These are phyloP conservation scores for Dermatemys mawii DNA, from an alignment of 2,113 vertebrate species.

Conservation along the genomic window DNA sequence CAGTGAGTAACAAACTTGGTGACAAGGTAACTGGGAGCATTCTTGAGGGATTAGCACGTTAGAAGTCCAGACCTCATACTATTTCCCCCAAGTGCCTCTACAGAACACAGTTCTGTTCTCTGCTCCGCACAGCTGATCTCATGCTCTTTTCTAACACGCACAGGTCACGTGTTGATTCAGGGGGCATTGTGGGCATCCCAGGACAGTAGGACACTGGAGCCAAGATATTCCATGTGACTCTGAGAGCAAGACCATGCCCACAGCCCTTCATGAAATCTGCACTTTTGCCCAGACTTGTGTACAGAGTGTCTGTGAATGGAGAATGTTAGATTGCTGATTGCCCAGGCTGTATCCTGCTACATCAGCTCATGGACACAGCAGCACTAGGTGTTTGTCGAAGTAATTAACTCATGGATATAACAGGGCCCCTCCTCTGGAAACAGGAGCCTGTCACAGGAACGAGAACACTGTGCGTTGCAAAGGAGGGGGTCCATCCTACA, in stretches of 20 bases:
- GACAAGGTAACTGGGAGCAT: background rate
- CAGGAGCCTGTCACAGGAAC: conserved; percentile 1
- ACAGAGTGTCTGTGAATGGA: background rate
- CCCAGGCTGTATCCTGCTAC: accelerated
- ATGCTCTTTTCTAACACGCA: conserved; percentile 3
- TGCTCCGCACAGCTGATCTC: background rate
- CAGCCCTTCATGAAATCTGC: background rate
- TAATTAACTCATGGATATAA: background rate
- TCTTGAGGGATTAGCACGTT: background rate
- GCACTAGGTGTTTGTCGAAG: accelerated
- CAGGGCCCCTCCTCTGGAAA: conserved; percentile 4
- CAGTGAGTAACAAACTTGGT: background rate
- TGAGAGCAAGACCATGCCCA: background rate
- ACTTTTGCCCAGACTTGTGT: background rate
- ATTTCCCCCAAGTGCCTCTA: accelerated
- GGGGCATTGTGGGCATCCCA: background rate
- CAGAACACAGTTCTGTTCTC: background rate
- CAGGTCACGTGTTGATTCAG: background rate
- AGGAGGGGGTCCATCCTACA: accelerated
- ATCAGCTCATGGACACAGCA: background rate
- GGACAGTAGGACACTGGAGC: background rate
- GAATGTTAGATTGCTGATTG: background rate
- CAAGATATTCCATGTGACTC: background rate
- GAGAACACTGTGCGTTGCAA: accelerated
- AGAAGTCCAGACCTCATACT: background rate